These are phyloP conservation scores for Limenitis camilla DNA, from an alignment of 2,888 invertebrate species.

Conservation along the genomic window DNA sequence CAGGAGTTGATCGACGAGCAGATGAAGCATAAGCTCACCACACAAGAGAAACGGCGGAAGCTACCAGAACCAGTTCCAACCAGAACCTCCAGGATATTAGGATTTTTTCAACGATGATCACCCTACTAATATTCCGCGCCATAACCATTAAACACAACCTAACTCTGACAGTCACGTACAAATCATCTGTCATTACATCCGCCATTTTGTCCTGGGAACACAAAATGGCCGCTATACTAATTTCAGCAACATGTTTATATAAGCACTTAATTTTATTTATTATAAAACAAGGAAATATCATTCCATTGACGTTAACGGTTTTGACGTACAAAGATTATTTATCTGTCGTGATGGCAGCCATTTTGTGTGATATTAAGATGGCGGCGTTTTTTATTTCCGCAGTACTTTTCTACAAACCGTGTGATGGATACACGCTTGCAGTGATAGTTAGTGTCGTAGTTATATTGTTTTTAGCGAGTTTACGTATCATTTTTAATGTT, in stretches of 20 bases:
- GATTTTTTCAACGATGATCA: slow-evolving; percentile 71
- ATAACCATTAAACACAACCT: slow-evolving; percentile 24
- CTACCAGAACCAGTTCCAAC: slow-evolving; percentile 58
- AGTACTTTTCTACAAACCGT: slow-evolving; percentile 52
- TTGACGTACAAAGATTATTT: slow-evolving; percentile 38
- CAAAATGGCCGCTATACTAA: slow-evolving; percentile 1
- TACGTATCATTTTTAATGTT: slow-evolving; percentile 49
- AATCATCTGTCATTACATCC: background rate
- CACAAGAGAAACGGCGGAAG: slow-evolving; percentile 73
- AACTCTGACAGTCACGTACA: slow-evolving; percentile 15
- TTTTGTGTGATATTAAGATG: slow-evolving; percentile 39
- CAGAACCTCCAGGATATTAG: slow-evolving; percentile 55
- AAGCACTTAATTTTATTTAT: slow-evolving; percentile 44
- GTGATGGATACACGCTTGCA: slow-evolving; percentile 58
- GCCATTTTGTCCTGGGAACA: background rate
- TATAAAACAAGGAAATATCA: slow-evolving; percentile 38
- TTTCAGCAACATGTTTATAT: slow-evolving; percentile 37
- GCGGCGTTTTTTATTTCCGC: slow-evolving; percentile 42
- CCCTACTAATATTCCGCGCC: slow-evolving; percentile 35
- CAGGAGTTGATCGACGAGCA: slow-evolving; percentile 93
- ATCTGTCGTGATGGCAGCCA: slow-evolving; percentile 40
- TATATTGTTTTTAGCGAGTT: slow-evolving; percentile 51
- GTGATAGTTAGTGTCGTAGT: slow-evolving; percentile 58
- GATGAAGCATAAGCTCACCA: slow-evolving; percentile 87
- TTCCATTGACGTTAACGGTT: slow-evolving; percentile 40